Evolutionary conservation across 2,113 vertebrate genomes (phyloP).

Genomic region (Pollachius pollachius): DNA sequence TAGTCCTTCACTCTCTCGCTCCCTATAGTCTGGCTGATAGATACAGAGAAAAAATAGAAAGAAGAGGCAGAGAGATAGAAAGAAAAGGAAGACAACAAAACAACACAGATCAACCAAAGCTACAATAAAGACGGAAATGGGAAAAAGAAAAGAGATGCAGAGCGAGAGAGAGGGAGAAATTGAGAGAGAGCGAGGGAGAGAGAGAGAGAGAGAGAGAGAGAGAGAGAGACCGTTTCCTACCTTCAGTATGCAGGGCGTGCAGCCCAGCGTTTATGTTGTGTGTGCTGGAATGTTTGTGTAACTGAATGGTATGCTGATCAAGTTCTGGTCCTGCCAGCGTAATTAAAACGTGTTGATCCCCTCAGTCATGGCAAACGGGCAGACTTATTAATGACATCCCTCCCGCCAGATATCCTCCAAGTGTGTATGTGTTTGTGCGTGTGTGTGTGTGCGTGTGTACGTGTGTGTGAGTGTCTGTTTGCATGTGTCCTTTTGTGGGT

Average conservation of each 20-base stretch:
- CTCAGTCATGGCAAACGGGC: constrained; percentile 63
- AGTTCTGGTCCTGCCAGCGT: constrained; percentile 64
- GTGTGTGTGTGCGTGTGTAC: neutral
- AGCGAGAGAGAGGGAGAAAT: too few relatives aligned
- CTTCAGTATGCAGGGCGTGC: constrained; percentile 52
- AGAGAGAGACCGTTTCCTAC: constrained; percentile 23
- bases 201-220: neutral
- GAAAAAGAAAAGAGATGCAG: neutral
- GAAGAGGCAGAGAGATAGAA: constrained; percentile 4
- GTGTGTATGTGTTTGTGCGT: neutral
- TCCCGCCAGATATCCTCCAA: constrained; percentile 43
- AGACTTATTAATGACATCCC: constrained; percentile 70
- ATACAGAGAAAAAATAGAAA: neutral
- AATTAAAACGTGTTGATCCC: constrained; percentile 75
- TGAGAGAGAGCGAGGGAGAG: too few relatives aligned
- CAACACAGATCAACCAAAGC: neutral
- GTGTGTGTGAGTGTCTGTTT: too few relatives aligned
- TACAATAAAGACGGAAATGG: neutral
- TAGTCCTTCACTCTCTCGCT: too few relatives aligned
- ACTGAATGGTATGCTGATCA: constrained; percentile 58
- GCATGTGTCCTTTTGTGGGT: too few relatives aligned
- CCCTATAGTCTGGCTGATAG: neutral
- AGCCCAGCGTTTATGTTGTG: constrained; percentile 54
- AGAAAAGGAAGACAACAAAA: neutral
- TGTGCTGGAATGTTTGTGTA: constrained; percentile 60